A percentile compares a stretch with the other conserved stretches of the same genome.
These are phyloP conservation scores for Scolopax mira DNA, from an alignment of 2,113 vertebrate species.

Conservation along the genomic window DNA sequence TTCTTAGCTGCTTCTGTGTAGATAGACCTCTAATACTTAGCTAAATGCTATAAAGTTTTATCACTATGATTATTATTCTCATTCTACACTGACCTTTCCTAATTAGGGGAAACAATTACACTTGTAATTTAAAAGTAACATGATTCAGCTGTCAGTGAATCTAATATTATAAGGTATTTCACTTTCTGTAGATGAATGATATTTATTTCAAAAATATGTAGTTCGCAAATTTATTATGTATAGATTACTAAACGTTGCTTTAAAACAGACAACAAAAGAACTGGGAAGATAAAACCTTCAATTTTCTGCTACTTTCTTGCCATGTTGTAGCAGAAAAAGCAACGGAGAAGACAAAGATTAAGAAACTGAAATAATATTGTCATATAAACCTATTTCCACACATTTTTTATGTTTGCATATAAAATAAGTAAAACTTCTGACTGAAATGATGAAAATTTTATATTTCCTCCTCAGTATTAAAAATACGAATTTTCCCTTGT, in stretches of 20 bases:
- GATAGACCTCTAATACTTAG: background rate
- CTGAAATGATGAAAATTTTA: background rate
- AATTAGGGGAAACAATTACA: background rate
- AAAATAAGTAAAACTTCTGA: background rate
- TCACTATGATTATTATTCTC: background rate
- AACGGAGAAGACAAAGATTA: background rate
- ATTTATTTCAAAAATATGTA: background rate
- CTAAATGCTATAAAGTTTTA: background rate
- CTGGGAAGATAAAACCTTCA: background rate
- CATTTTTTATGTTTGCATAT: background rate
- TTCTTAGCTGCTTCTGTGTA: background rate
- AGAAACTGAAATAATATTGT: background rate
- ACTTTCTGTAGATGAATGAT: background rate
- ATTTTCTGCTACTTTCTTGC: background rate
- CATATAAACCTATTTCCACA: background rate
- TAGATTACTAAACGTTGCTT: background rate
- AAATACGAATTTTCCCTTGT: background rate
- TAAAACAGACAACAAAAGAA: background rate
- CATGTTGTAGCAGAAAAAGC: background rate
- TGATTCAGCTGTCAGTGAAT: background rate
- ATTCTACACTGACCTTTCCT: background rate
- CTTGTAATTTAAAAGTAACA: background rate
- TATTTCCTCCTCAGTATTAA: background rate
- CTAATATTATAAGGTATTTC: background rate
- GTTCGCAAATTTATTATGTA: background rate